Base-by-base conservation (phyloP, 2,113 vertebrate species). In the Grus americana region DNA sequence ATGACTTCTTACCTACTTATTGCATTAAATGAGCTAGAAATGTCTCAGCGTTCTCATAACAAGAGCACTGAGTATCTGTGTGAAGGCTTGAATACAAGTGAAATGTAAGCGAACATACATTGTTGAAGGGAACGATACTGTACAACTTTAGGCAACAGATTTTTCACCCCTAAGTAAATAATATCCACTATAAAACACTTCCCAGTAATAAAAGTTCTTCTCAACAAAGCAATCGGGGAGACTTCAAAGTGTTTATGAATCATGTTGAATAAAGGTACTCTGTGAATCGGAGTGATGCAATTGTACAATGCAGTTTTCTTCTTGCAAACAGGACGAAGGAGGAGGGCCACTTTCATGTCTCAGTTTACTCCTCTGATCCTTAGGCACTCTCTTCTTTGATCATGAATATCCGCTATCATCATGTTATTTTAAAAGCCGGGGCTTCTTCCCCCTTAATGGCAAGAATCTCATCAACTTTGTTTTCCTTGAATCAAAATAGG, bases 171-270 rank as follows among this genome's bases (percentile, higher is more conserved):
- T 85, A 40, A 79, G 91, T 73, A 86, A 95, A 90, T 65, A 90
- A 81, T 75, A 63, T 27, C 76, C 57, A 87, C 84, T 55, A 67
- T 94, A 95, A 95, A 95, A 87, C 30, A 65, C 73, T 91, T 95
- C 66, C 73, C 62, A 75, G 87, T 65, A 87, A 91, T 95, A 96
- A 94, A 96, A 93, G 73, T 75, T 93, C 50, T 88, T 88, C 57
- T 61, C 49, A 29, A 68, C 61, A 92, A 95, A 92, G 84, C 54
- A 34, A 10, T 27, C 15, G 0, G 93, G 61, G 61, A 82, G 84
- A 92, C 92, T 94, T 96, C 95, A 96, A 97, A 96, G 93, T 4
- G 0, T 72, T 85, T 67, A 63, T 88, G 92, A 91, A 95, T 79
- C 78, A 59, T 1, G 2, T 40, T 40, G 70, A 75, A 85, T 72